Evolutionary conservation across 2,888 invertebrate genomes (phyloP), one percentile per base, ranked within the genome.

Genomic region (Xestobium rufovillosum): DNA sequence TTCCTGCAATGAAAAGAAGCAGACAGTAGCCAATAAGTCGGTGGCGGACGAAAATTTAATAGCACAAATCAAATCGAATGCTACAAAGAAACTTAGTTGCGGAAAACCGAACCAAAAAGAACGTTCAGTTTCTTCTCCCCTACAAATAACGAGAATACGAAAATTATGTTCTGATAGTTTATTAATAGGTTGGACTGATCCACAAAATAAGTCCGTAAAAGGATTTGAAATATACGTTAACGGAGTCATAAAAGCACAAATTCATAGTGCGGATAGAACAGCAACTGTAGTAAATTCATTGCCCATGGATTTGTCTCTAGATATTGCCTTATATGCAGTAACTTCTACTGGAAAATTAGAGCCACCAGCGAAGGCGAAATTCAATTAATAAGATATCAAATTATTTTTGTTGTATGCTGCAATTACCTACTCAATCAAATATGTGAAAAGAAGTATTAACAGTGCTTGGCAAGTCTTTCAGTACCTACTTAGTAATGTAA

Each of bases 211-310:
- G 6, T 30, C 14, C 19, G 32, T 57, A 1, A 45, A 42, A 4
- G 57, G 57, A 1, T 57, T 55, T 35, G 55, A 57, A 30, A 54
- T 57, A 26, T 56, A 47, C 35, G 49, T 57, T 14, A 55, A 57
- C 34, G 56, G 54, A 2, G 42, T 50, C 9, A 37, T 53, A 13
- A 47, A 52, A 25, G 50, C 52, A 19, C 56, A 54, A 34, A 54
- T 57, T 3, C 48, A 53, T 48, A 55, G 53, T 31, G 52, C 50
- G 3, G 48, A 47, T 3, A 48, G 56, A 38, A 56, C 53, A 0
- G 53, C 49, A 19, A 56, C 56, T 16, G 55, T 57, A 49, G 42
- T 57, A 14, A 51, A 55, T 29, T 49, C 51, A 4, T 39, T 56
- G 14, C 52, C 54, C 36, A 40, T 56, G 31, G 39, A 45, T 3